Evolutionary conservation across 2,888 invertebrate species (phyloP), one percentile per base, ranked within the genome.

Genomic region (Leucophenga maculata): DNA sequence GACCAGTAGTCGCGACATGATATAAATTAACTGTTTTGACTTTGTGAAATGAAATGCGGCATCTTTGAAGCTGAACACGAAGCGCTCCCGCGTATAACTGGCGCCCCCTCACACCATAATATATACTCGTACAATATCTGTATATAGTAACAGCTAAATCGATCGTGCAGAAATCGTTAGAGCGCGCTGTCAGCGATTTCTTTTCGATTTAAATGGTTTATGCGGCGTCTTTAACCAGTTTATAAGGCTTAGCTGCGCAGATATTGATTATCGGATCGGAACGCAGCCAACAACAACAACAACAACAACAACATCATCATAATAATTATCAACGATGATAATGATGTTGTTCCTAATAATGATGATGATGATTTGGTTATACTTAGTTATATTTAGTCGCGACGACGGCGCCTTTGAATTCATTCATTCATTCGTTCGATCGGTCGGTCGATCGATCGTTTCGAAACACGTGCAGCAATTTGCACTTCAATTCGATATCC

Each of bases 1-100:
- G 86, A 86, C 86, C 86, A 86, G 86, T 86, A 86, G 86, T 86
- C 86, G 86, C 83, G 84, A 85, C 85, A 86, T 82, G 82, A 85
- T 83, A 86, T 86, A 86, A 86, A 86, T 86, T 85, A 86, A 85
- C 80, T 86, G 84, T 86, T 86, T 86, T 86, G 85, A 86, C 84
- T 86, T 83, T 84, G 78, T 81, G 78, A 84, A 80, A 82, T 81
- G 78, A 82, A 80, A 78, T 83, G 81, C 82, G 82, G 84, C 65
- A 73, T 76, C 81, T 81, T 81, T 81, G 84, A 81, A 46, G 62
- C 20, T 48, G 22, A 46, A 18, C 44, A 14, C 46, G 44, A 44
- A 3, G n/a, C 14, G 64, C 44, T 11, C 11, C 14, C 64, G 13
- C 74, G 68, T 75, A 75, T 78, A 69, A 74, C 39, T 39, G 39